Evolutionary conservation across 30 jellyfish, hydroid and myxozoan genomes (phyloP), one percentile per base, ranked within the genome.

Genomic region (Pelagia noctiluca): DNA sequence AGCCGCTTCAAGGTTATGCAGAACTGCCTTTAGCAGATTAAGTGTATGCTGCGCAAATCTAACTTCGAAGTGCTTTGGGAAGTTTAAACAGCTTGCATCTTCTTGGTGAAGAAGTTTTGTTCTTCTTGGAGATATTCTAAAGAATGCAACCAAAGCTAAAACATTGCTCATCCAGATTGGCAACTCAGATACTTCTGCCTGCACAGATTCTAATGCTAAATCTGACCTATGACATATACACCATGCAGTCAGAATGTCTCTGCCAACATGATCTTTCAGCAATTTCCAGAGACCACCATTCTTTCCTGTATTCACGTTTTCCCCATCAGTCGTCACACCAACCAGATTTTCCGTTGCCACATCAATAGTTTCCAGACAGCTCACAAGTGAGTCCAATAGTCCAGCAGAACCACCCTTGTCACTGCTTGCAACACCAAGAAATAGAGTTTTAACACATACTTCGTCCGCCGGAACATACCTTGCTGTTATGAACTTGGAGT

Each of bases 391-490:
- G 25, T 78, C 81, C 34, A 63, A 35, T 24, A 80, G 49, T 22
- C 83, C 76, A 22, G 64, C 74, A 23, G 82, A 84, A 34, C 90
- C 82, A 53, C 90, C 74, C 46, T 36, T 64, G 90, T 63, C 63
- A 35, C 83, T 80, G 84, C 90, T 80, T 80, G 90, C 23, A 63
- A 63, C 35, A 26, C 90, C 83, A 63, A 80, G 84, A 80, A 80
- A 80, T 22, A 80, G 84, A 67, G 90, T 80, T 80, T 80, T 16
- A 48, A 36, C 83, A 19, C 66, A 28, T 63, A 80, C 49, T 80
- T 65, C 84, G 49, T 80, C 49, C 57, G 50, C 49, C 25, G 90
- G 84, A 35, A 63, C 85, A 80, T 4, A 80, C 50, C 90, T 80
- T 80, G 90, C 90, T 63, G 83, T 63, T 63, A 38, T 30, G 49